A percentile compares a stretch with the other conserved stretches of the same genome.
Conservation (phyloP, 2,797 vertebrate species). For the Falco peregrinus region DNA sequence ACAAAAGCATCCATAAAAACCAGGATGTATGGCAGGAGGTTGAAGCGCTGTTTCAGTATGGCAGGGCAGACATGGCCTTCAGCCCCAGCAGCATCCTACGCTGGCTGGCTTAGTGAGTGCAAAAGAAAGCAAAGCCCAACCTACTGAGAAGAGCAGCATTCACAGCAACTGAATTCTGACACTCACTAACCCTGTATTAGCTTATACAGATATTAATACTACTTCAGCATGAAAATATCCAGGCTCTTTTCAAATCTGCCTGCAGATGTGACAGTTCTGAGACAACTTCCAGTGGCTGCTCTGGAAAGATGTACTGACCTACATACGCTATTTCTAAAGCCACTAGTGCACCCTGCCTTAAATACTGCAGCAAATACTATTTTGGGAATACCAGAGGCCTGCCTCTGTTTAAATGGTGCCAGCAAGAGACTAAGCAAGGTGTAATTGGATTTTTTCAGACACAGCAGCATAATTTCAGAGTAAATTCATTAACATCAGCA, state of each 20-base stretch:
- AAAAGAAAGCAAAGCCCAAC: background rate
- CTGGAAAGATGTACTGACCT: background rate
- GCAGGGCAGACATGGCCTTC: background rate
- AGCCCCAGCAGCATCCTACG: background rate
- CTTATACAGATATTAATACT: slow-evolving; percentile 2
- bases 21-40: background rate
- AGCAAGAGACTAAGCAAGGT: background rate
- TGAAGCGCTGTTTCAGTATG: background rate
- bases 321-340: background rate
- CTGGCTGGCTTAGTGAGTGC: background rate
- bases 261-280: background rate
- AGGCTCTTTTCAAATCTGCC: background rate
- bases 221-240: background rate
- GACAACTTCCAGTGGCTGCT: background rate
- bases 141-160: background rate
- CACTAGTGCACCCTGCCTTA: background rate
- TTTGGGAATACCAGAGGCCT: background rate
- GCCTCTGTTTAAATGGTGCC: background rate
- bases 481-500: background rate
- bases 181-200: background rate
- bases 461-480: background rate
- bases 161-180: background rate
- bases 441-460: background rate
- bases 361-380: background rate
- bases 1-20: background rate